Percentiles rank a stretch among this genome's conserved stretches.
Conservation (phyloP, 2,888 invertebrate genomes). For the Metalampra italica region DNA sequence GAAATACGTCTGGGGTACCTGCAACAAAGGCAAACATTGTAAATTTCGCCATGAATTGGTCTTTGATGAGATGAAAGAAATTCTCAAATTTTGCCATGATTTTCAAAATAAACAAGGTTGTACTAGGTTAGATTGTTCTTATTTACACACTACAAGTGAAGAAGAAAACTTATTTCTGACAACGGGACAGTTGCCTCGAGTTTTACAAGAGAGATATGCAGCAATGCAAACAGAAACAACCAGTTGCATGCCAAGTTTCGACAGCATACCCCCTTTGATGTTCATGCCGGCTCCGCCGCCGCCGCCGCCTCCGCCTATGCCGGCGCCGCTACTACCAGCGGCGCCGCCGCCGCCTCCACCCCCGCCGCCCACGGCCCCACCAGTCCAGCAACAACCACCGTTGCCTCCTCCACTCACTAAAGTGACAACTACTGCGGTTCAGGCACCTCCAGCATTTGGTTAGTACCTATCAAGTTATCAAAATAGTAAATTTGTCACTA, state of each 20-base stretch:
- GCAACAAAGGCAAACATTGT: slow-evolving; percentile 48
- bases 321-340: slow-evolving; percentile 20
- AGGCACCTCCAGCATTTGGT: slow-evolving; percentile 14
- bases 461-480: background rate
- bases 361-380: slow-evolving; percentile 25
- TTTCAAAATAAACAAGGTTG: slow-evolving; percentile 59
- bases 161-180: slow-evolving; percentile 50
- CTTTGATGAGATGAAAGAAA: slow-evolving; percentile 51
- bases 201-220: slow-evolving; percentile 47
- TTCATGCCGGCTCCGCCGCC: slow-evolving; percentile 24
- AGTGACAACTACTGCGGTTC: slow-evolving; percentile 5
- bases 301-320: slow-evolving; percentile 39
- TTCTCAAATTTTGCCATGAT: slow-evolving; percentile 61
- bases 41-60: slow-evolving; percentile 51
- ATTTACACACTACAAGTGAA: slow-evolving; percentile 51
- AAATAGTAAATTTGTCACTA: no score
- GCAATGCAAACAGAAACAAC: slow-evolving; percentile 24
- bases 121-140: slow-evolving; percentile 48
- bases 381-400: slow-evolving; percentile 23
- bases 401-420: slow-evolving; percentile 19
- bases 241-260: slow-evolving; percentile 11
- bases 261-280: slow-evolving; percentile 30
- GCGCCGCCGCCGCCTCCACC: slow-evolving; percentile 23
- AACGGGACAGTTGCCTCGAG: slow-evolving; percentile 46
- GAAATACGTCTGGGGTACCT: slow-evolving; percentile 61